Conservation (phyloP, 2,797 vertebrate species). For the Lindbergichthys nudifrons region DNA sequence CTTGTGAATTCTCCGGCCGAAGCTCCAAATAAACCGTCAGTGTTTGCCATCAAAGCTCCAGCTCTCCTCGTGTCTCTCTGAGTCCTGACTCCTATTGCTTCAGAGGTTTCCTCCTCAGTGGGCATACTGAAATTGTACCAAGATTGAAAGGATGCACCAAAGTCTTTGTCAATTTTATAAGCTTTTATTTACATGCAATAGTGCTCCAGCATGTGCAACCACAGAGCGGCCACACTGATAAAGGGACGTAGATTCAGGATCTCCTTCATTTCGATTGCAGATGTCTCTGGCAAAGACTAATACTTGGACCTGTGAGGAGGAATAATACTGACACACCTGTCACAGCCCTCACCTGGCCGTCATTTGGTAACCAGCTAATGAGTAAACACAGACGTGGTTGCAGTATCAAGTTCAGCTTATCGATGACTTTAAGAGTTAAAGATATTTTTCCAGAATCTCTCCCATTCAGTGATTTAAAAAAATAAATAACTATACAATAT, state of each 20-base stretch:
- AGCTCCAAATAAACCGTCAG: too few relatives aligned
- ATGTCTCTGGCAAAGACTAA: conserved; percentile 77
- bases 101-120: background rate
- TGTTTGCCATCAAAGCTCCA: too few relatives aligned
- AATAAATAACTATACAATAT: conserved; percentile 87
- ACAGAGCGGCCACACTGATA: conserved; percentile 67
- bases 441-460: conserved; percentile 80
- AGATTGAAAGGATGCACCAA: conserved; percentile 30
- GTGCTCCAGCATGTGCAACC: conserved; percentile 84
- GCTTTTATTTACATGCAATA: conserved; percentile 90
- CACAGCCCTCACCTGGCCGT: conserved; percentile 73
- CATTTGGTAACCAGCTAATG: conserved; percentile 79
- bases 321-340: conserved; percentile 71
- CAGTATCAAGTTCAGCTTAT: conserved; percentile 79
- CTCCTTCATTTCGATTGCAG: conserved; percentile 85
- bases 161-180: conserved; percentile 67
- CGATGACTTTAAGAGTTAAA: conserved; percentile 76
- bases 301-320: conserved; percentile 74
- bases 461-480: conserved; percentile 81
- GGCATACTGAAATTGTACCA: background rate
- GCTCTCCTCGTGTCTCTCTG: too few relatives aligned
- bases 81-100: too few relatives aligned
- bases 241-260: conserved; percentile 76
- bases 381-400: conserved; percentile 77
- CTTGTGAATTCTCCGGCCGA: too few relatives aligned